Evolutionary conservation across 1,140 invertebrate species (phyloP), one percentile per base, ranked within the genome.

Genomic region (Drosophila malerkotliana): DNA sequence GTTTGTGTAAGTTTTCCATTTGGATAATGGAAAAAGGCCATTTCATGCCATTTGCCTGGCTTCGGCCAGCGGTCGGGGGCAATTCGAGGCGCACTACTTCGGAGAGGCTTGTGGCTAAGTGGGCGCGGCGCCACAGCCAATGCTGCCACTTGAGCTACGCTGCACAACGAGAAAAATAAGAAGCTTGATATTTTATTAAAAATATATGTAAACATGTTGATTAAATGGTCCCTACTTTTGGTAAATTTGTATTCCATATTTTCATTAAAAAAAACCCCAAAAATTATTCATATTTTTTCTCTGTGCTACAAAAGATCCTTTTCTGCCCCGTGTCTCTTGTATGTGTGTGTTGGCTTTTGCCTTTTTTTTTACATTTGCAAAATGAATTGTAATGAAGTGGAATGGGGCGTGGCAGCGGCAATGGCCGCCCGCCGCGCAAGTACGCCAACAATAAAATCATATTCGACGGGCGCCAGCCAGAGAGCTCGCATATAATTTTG

Each of bases 11-110:
- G 83, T 91, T 91, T 91, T 90, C 82, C 84, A 91, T 91, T 91
- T 91, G 84, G 89, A 81, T 91, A 91, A 91, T 91, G 89, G 90
- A 91, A 91, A 91, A 91, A 91, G 90, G 77, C 89, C 89, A 91
- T 91, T 91, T 90, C 69, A 72, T 83, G 72, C 84, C 84, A 88
- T 89, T 88, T 84, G 81, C 67, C 77, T 77, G 61, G 74, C 82
- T 67, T 55, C 66, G 72, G 39, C 24, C 62, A 39, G 48, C 55
- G 52, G 60, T 51, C 52, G 73, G 84, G 72, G 82, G 84, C 84
- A 89, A 84, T 88, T 83, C 53, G 48, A 72, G 63, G 53, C 64
- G 83, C 64, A 89, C 83, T 88, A 88, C 79, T 89, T 47, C 60
- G 59, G 60, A 79, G 82, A 74, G 77, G 52, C 60, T 53, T 51